A percentile compares a stretch with the other conserved stretches of the same genome.
phyloP scores from a whole-genome alignment of 2,888 invertebrate genomes.

The Lysandra coridon region DNA sequence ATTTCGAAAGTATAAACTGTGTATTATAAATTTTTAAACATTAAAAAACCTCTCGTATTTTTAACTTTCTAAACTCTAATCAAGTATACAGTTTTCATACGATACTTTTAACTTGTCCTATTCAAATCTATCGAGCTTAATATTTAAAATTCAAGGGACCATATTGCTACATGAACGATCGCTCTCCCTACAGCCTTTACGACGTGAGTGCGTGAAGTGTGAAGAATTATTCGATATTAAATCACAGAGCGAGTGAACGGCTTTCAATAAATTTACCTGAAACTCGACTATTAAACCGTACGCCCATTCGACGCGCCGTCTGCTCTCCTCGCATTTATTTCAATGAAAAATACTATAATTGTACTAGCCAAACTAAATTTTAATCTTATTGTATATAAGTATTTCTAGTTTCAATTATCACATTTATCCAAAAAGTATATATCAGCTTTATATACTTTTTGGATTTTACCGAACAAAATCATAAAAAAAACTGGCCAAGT shows the following conservation, averaged over 20 bases:
- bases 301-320: background rate
- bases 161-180: conserved; percentile 26
- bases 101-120: background rate
- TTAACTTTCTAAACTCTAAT: no score
- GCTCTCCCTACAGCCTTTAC: conserved; percentile 31
- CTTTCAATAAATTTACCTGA: conserved; percentile 32
- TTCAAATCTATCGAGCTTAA: conserved; percentile 5
- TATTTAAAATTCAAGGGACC: conserved; percentile 17
- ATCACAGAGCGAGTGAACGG: conserved; percentile 31
- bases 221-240: conserved; percentile 33
- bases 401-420: background rate
- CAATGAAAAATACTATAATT: background rate
- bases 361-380: background rate
- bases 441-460: background rate
- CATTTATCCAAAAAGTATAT: background rate
- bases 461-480: background rate
- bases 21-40: no score
- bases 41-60: no score
- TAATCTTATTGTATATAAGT: background rate
- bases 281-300: conserved; percentile 29
- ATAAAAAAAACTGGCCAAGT: no score
- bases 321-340: conserved; percentile 4
- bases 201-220: conserved; percentile 31
- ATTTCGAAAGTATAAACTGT: no score
- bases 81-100: background rate